These are phyloP conservation scores for Stictonetta naevosa DNA, from an alignment of 2,113 vertebrate genomes.

Conservation along the genomic window DNA sequence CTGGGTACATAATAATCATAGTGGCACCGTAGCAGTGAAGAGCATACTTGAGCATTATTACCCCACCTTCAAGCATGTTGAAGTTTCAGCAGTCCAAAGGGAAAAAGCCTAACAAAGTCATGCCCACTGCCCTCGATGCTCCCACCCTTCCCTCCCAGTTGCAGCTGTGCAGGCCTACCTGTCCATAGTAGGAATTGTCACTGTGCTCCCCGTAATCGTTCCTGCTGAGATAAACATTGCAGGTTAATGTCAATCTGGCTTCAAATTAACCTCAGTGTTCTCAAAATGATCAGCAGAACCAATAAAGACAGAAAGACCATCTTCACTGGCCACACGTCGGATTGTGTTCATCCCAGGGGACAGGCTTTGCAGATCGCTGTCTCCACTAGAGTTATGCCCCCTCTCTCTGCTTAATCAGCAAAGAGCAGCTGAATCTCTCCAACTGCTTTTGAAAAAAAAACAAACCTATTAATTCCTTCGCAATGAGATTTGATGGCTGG, in stretches of 20 bases:
- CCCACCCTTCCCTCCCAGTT: not conserved
- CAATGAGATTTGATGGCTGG: not conserved
- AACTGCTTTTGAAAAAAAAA: not conserved
- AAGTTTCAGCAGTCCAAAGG: not conserved
- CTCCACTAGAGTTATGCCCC: not conserved
- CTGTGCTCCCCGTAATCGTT: constrained; percentile 80
- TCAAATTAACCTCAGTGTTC: not conserved
- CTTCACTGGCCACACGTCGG: not conserved
- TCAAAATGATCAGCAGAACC: not conserved
- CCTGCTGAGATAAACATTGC: constrained; percentile 62
- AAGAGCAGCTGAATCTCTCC: not conserved
- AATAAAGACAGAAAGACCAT: not conserved
- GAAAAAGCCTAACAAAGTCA: not conserved
- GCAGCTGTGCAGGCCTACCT: constrained; percentile 64
- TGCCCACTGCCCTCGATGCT: not conserved
- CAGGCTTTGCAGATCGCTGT: not conserved
- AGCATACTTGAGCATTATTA: not conserved
- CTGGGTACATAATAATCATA: not conserved
- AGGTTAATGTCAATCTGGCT: not conserved
- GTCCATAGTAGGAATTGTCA: constrained; percentile 77
- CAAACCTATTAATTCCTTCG: not conserved
- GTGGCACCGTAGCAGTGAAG: not conserved
- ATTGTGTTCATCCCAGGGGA: not conserved
- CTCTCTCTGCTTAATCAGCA: not conserved
- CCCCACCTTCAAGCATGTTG: not conserved